Evolutionary conservation across 1,140 invertebrate species (phyloP).

Genomic region (Daktulosphaira vitifoliae): DNA sequence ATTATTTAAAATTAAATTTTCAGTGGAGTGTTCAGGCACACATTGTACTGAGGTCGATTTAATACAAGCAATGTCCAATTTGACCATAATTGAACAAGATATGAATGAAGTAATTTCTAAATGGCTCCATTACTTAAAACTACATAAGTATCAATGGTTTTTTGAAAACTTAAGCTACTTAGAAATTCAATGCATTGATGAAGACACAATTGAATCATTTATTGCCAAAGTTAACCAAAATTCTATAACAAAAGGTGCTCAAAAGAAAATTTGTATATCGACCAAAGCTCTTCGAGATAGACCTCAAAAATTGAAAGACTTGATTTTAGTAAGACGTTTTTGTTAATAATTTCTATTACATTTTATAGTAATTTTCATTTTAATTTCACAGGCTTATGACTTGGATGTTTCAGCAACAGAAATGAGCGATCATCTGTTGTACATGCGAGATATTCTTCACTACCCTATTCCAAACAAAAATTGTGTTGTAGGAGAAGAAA

Average conservation of each 20-base stretch:
- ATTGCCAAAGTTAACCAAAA: conserved; percentile 8
- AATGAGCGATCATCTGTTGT: neutral
- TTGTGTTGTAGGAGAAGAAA: conserved; percentile 1
- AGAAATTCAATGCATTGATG: conserved; percentile 8
- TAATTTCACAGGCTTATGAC: neutral
- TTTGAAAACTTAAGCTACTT: conserved; percentile 1
- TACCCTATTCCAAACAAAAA: conserved; percentile 20
- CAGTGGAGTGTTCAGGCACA: neutral
- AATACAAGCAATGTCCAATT: neutral
- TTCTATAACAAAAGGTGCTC: conserved; percentile 11
- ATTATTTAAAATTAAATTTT: neutral
- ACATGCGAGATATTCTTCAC: conserved; percentile 18
- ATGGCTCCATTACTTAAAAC: conserved; percentile 18
- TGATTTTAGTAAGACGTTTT: conserved; percentile 8
- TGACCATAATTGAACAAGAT: conserved; percentile 8
- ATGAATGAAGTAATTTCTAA: neutral
- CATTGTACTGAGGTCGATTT: neutral
- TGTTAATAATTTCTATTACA: neutral
- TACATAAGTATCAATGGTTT: conserved; percentile 29
- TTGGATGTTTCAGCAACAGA: conserved; percentile 1
- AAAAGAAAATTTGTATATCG: conserved; percentile 8
- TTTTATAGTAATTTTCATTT: neutral
- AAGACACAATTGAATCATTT: conserved; percentile 14
- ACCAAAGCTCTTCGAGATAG: neutral
- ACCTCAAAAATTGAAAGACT: conserved; percentile 1